Base-by-base conservation (phyloP, 1,140 invertebrate genomes). In the Micrasema longulum region DNA sequence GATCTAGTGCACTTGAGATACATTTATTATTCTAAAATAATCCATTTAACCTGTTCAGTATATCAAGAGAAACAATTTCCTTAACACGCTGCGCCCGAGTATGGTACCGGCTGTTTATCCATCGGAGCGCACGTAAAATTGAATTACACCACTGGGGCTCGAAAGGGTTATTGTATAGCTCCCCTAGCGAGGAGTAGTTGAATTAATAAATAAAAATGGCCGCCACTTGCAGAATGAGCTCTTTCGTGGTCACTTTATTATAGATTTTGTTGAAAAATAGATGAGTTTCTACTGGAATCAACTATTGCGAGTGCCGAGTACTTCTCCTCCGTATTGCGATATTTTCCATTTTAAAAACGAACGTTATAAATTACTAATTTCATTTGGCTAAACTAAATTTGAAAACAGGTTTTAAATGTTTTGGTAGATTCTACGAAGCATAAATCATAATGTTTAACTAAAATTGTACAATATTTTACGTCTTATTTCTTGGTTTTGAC, bases 131-230 rank as follows among this genome's bases (percentile, higher is more conserved):
- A 45, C 43, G 45, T 65, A 48, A 65, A 65, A 65, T 65, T 65
- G 63, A 65, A 65, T 65, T 50, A 45, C 63, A 47, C 63, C 43
- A 50, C 16, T 26, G 63, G 26, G 43, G 23, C 47, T 36, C 45
- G 26, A 65, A 65, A 47, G 43, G 47, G 63, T 65, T 65, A 65
- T 65, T 65, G 63, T 48, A 65, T 50, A 23, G 63, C 23, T 65
- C 63, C 63, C 63, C n/a, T n/a, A 26, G 63, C 43, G 26, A 38
- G 23, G 14, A 20, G 26, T 50, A 47, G 41, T 36, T 65, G 47
- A 65, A 65, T 63, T 65, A 65, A 65, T 65, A 65, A 65, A 65
- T 65, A 65, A 48, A 65, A 31, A 65, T 65, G 43, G 41, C 26
- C 18, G 7, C 43, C 57, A 63, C 57, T 63, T 43, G 57, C 11